Conservation (phyloP, 2,888 invertebrate genomes). For the Brassicogethes aeneus region DNA sequence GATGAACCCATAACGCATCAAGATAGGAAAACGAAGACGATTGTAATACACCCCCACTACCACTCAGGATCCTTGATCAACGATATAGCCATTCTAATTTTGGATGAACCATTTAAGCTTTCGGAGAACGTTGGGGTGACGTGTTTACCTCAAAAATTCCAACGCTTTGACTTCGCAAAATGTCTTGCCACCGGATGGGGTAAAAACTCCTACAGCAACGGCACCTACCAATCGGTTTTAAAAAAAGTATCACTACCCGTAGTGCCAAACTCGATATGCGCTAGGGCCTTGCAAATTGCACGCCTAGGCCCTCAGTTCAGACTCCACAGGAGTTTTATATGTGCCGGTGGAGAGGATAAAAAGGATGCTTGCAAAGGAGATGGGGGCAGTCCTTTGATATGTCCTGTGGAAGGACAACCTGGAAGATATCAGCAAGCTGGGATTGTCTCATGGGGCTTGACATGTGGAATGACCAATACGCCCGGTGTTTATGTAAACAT, state of each 20-base stretch:
- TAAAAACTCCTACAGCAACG: conserved; percentile 1
- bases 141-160: conserved; percentile 2
- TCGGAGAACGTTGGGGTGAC: conserved; percentile 2
- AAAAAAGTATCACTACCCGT: conserved; percentile 3
- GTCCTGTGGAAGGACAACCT: conserved; percentile 40
- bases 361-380: conserved; percentile 1
- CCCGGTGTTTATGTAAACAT: conserved; percentile 73
- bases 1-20: conserved; percentile 2
- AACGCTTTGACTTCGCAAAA: background rate
- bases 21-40: background rate
- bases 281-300: background rate
- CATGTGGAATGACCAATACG: conserved; percentile 56
- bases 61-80: background rate
- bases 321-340: background rate
- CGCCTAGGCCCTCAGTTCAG: background rate
- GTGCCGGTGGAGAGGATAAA: background rate
- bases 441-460: conserved; percentile 73
- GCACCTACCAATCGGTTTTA: background rate
- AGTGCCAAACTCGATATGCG: background rate
- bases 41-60: conserved; percentile 1
- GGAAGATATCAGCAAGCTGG: conserved; percentile 61
- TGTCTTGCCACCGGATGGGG: conserved; percentile 6
- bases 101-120: background rate
- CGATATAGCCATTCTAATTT: conserved; percentile 4
- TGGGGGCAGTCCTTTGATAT: conserved; percentile 3